These are phyloP conservation scores for Mohoua ochrocephala DNA, from an alignment of 2,113 vertebrate species.

Conservation along the genomic window DNA sequence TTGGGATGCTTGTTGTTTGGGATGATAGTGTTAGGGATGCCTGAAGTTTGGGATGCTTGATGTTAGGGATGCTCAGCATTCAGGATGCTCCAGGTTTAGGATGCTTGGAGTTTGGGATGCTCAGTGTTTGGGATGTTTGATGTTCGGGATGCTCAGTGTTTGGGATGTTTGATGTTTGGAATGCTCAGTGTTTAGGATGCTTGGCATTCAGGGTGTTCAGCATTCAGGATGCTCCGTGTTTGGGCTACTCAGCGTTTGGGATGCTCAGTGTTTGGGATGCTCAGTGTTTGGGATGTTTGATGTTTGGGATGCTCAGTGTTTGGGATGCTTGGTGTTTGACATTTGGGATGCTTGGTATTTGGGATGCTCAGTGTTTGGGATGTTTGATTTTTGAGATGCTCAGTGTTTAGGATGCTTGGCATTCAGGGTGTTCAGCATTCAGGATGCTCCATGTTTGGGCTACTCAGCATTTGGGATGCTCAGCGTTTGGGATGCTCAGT, in stretches of 20 bases:
- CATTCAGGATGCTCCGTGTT: rapidly evolving
- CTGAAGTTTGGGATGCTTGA: rapidly evolving
- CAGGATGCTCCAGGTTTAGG: rapidly evolving
- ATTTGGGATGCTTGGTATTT: rapidly evolving
- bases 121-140: not conserved
- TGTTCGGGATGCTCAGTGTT: rapidly evolving
- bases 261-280: rapidly evolving
- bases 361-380: rapidly evolving
- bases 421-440: not conserved
- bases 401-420: rapidly evolving
- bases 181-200: not conserved
- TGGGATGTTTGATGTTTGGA: rapidly evolving
- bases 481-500: not conserved
- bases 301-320: too few relatives aligned
- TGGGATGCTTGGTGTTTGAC: not conserved
- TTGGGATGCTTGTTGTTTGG: not conserved
- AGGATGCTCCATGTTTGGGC: rapidly evolving
- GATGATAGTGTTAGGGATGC: not conserved
- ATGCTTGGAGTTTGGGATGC: rapidly evolving
- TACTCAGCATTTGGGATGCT: not conserved
- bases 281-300: rapidly evolving
- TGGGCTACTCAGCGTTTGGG: not conserved
- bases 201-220: too few relatives aligned
- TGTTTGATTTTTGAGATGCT: rapidly evolving
- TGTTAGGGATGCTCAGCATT: rapidly evolving